Percentiles rank a stretch among this genome's conserved stretches.
Evolutionary conservation across 2,113 vertebrate genomes (phyloP).

Genomic region (Thamnaconus septentrionalis): DNA sequence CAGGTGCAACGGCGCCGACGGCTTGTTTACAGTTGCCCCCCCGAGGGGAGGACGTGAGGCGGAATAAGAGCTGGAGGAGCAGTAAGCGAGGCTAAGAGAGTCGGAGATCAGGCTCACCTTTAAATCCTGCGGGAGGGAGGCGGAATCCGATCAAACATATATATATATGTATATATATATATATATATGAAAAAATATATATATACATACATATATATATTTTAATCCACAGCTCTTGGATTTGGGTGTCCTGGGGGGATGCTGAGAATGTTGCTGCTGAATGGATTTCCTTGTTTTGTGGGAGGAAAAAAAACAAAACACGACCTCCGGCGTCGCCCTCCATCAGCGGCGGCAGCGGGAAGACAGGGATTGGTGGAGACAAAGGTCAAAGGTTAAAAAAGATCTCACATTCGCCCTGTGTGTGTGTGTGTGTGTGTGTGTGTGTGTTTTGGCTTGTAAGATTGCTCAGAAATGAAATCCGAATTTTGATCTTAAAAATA

Average conservation of each 20-base stretch:
- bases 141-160: constrained; percentile 13
- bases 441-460: too few relatives aligned
- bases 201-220: too few relatives aligned
- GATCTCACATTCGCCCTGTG: neutral
- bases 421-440: neutral
- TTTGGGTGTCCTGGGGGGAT: constrained; percentile 8
- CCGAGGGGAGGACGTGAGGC: constrained; percentile 27
- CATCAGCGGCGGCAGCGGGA: constrained; percentile 3
- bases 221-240: constrained; percentile 23
- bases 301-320: neutral
- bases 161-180: too few relatives aligned
- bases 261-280: constrained; percentile 7
- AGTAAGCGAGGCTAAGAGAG: constrained; percentile 31
- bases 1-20: constrained; percentile 28
- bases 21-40: constrained; percentile 52
- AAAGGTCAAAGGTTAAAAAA: too few relatives aligned
- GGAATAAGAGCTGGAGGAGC: constrained; percentile 36
- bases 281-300: too few relatives aligned
- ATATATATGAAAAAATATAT: too few relatives aligned
- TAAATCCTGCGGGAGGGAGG: constrained; percentile 34
- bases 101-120: constrained; percentile 20
- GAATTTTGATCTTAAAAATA: too few relatives aligned
- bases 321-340: constrained; percentile 15
- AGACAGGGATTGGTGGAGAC: too few relatives aligned
- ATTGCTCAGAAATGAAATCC: too few relatives aligned